phyloP scores from a whole-genome alignment of 92 coral and sea anemone genomes.

The Epizoanthus rinbou region DNA sequence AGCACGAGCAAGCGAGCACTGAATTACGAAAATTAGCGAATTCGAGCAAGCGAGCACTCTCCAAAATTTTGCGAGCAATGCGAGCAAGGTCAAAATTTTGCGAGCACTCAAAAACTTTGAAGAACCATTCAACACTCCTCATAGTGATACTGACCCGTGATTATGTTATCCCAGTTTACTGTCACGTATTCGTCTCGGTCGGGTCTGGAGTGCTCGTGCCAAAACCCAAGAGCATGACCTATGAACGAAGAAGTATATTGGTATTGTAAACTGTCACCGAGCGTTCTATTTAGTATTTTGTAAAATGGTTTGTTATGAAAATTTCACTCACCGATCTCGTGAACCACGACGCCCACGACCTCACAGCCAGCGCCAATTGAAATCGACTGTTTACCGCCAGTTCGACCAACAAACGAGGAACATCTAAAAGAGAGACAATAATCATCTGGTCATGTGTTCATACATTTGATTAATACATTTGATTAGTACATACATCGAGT shows the following conservation, averaged over 20 bases:
- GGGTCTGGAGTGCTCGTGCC: slow-evolving; percentile 45
- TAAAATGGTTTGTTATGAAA: background rate
- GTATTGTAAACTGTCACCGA: too few relatives aligned
- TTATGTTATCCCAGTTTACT: slow-evolving; percentile 34
- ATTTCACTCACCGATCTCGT: slow-evolving; percentile 33
- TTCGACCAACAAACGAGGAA: slow-evolving; percentile 38
- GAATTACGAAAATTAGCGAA: too few relatives aligned
- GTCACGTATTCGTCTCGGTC: slow-evolving; percentile 38
- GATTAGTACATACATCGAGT: too few relatives aligned
- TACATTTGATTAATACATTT: too few relatives aligned
- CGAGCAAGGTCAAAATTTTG: too few relatives aligned
- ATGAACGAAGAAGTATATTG: background rate
- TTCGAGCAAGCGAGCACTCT: too few relatives aligned
- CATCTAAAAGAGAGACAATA: background rate
- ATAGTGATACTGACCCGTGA: slow-evolving; percentile 29
- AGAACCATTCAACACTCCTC: too few relatives aligned
- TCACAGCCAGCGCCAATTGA: slow-evolving; percentile 42
- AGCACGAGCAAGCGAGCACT: too few relatives aligned
- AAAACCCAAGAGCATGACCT: slow-evolving; percentile 45
- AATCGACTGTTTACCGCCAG: slow-evolving; percentile 30
- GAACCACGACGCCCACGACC: slow-evolving; percentile 22
- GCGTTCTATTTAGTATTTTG: too few relatives aligned
- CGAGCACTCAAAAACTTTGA: too few relatives aligned
- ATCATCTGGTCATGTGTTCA: too few relatives aligned
- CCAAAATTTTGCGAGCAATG: too few relatives aligned